Evolutionary conservation across 2,888 invertebrate species (phyloP).

Genomic region (Eristalis arbustorum): DNA sequence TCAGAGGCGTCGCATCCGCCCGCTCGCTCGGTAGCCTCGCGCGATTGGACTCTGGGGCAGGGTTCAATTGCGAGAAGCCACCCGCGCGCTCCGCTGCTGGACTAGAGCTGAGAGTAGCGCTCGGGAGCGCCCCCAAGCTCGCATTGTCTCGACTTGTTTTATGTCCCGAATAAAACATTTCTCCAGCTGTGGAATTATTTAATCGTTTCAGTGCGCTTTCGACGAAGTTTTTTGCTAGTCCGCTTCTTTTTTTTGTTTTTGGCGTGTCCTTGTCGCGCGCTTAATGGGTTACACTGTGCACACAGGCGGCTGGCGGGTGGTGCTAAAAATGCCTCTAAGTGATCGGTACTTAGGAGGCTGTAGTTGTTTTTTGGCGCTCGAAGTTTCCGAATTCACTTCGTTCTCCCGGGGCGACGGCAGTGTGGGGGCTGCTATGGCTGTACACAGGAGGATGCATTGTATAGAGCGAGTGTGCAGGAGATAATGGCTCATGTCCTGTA

Average conservation of each 20-base stretch:
- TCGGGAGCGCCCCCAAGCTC: conserved; percentile 3
- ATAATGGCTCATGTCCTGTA: neutral
- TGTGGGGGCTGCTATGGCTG: neutral
- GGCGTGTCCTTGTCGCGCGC: neutral
- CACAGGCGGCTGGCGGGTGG: neutral
- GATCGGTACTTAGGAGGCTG: conserved; percentile 18
- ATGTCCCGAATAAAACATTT: conserved; percentile 41
- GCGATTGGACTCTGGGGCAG: conserved; percentile 22
- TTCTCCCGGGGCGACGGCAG: neutral
- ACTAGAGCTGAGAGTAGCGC: neutral
- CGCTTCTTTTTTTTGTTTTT: neutral
- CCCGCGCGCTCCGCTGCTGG: conserved; percentile 3
- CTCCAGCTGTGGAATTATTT: conserved; percentile 59
- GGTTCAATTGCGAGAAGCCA: conserved; percentile 51
- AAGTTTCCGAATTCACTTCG: neutral
- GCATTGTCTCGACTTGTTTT: conserved; percentile 21
- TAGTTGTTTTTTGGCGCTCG: neutral
- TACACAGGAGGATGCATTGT: neutral
- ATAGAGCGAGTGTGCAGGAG: neutral
- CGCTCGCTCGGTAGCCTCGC: neutral
- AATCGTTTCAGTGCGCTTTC: conserved; percentile 43
- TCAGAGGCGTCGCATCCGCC: neutral
- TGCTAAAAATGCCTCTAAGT: conserved; percentile 10
- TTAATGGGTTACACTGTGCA: neutral
- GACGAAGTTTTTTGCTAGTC: conserved; percentile 18